Evolutionary conservation across 1,140 invertebrate genomes (phyloP), one percentile per base, ranked within the genome.

Genomic region (Drepana arcuata): DNA sequence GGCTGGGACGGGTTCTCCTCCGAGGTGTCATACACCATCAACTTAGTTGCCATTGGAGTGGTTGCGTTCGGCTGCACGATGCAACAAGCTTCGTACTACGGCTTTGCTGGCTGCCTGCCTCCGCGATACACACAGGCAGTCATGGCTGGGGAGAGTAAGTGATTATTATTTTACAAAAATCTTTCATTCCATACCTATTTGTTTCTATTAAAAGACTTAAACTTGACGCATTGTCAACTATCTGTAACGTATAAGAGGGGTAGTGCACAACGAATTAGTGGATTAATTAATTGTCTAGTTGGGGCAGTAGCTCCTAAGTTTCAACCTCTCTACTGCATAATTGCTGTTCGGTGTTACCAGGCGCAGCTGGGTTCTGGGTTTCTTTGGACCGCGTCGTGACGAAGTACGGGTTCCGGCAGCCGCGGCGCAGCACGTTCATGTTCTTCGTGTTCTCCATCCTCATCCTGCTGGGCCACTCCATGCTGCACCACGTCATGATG

Each of bases 81-180:
- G 28, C 95, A 97, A 73, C 95, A 97, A 80, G 95, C 94, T 0
- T 95, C 94, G 74, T 96, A 96, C 79, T 97, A 97, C 71, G 95
- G 95, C 5, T 96, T 95, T 64, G 95, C 94, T 1, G 95, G 94
- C 40, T 96, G 95, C 90, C 80, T 97, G 36, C 95, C 95, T 10
- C 90, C 90, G 38, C 83, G 90, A 37, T 97, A 96, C 61, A 96
- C 94, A 0, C 94, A 96, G 69, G 94, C 94, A 33, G 93, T 97
- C 0, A 96, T 97, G 95, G 91, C 92, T 10, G 95, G 95, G 34
- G 95, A 97, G 88, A 96, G 94, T 92, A 86, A 89, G 88, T 84
- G n/a, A 2, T 26, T 10, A 2, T 26, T 9, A n/a, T n/a, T n/a
- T n/a, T n/a, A n/a, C n/a, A n/a, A n/a, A n/a, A n/a, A n/a, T n/a